Base-by-base conservation (phyloP, 1,140 invertebrate species). In the Parasteatoda tepidariorum region DNA sequence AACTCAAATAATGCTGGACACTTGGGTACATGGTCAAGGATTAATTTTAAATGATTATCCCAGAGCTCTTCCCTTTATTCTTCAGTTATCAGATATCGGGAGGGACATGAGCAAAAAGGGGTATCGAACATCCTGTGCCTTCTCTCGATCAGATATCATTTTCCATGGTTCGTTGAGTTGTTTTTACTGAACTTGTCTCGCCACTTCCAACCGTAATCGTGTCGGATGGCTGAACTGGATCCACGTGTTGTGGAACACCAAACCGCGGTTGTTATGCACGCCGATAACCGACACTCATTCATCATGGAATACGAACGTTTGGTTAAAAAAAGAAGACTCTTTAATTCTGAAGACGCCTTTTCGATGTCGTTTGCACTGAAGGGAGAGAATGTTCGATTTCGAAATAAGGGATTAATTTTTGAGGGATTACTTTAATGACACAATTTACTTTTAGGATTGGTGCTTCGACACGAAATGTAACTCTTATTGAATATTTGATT, bases 1-100 rank as follows among this genome's bases (percentile, higher is more conserved):
- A 66, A 48, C 28, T 48, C 48, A 9, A 22, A 7, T 24, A 22
- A 15, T 57, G 55, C 18, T 54, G 71, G 38, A 64, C 18, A 13
- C 9, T 48, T 48, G 33, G 74, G 74, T 76, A 76, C 74, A 76
- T 76, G 59, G 74, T 54, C 74, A 76, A 66, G 74, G 74, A 76
- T 76, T 76, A 76, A 76, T 76, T 76, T 76, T 64, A 76, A 76
- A 76, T 76, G 74, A 76, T 76, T 76, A 76, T 76, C 74, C 55
- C 3, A 28, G 64, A 30, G 34, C 74, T 64, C 74, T 76, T 64
- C 18, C 74, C 59, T 76, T 61, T 66, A 76, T 76, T 76, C 74
- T 76, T 64, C 59, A 38, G 59, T 76, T 76, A 76, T 76, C 74
- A 48, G 74, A 76, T 76, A 34, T 15, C 4, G 61, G 64, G 59